These are phyloP conservation scores for Molossus molossus DNA, from an alignment of 2,797 vertebrate species.

Conservation along the genomic window DNA sequence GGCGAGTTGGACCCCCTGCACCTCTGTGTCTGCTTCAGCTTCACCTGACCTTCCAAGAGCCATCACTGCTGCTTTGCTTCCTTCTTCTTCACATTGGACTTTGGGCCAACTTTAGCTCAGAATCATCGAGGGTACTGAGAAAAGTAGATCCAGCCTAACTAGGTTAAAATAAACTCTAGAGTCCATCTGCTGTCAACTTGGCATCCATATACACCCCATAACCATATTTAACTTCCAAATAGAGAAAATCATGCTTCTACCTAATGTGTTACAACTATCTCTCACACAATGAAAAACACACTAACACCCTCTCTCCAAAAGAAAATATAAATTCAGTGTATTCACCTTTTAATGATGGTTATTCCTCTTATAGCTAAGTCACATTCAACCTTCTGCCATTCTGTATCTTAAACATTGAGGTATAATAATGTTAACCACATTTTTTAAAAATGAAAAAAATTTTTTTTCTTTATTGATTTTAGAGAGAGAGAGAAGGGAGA, in stretches of 20 bases:
- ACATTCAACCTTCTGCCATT: background rate
- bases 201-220: background rate
- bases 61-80: background rate
- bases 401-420: background rate
- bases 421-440: background rate
- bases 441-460: no score
- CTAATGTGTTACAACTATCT: no score
- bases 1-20: background rate
- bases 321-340: no score
- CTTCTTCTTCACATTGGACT: background rate
- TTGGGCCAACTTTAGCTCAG: background rate
- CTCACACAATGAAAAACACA: background rate
- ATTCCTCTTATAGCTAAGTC: background rate
- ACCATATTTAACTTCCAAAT: background rate
- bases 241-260: background rate
- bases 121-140: background rate
- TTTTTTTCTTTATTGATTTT: no score
- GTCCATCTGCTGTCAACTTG: background rate
- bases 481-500: no score
- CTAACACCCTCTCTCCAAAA: background rate
- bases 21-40: background rate
- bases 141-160: background rate
- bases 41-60: background rate
- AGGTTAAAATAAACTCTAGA: background rate
- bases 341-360: background rate